These are phyloP conservation scores for Epizoanthus scotinus DNA, from an alignment of 92 coral and sea anemone species.

Conservation along the genomic window DNA sequence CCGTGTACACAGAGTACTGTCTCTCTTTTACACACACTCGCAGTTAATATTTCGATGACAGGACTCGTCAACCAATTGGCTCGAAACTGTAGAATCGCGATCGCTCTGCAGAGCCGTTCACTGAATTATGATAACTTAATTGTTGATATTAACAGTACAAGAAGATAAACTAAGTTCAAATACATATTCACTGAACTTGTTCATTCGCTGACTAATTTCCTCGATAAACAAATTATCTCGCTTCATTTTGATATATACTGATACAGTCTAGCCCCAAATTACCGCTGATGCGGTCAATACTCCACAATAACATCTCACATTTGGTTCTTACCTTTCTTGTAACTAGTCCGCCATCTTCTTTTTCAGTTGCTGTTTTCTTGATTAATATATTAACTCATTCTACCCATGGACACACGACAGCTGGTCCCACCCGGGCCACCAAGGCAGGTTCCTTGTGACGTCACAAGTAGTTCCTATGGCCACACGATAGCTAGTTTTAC, in stretches of 20 bases:
- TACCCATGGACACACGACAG: slow-evolving; percentile 15
- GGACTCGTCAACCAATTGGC: neutral
- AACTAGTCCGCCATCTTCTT: slow-evolving; percentile 69
- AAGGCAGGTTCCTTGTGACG: slow-evolving; percentile 28
- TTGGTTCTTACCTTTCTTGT: slow-evolving; percentile 9
- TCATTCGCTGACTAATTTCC: neutral
- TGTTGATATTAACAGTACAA: neutral
- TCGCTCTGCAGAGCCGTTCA: neutral
- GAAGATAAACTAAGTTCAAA: neutral
- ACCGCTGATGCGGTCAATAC: neutral
- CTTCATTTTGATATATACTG: neutral
- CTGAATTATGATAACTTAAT: neutral
- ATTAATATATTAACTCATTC: slow-evolving; percentile 72
- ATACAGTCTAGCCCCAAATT: too few relatives aligned
- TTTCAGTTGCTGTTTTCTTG: slow-evolving; percentile 49
- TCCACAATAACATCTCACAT: neutral
- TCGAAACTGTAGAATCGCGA: neutral
- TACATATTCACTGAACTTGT: slow-evolving; percentile 2
- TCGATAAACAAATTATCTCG: neutral
- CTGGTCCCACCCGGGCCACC: slow-evolving; percentile 35
- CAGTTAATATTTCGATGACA: too few relatives aligned
- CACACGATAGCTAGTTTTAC: slow-evolving; percentile 22
- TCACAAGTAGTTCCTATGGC: slow-evolving; percentile 20
- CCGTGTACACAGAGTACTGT: too few relatives aligned
- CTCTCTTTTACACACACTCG: too few relatives aligned